Evolutionary conservation across 1,140 invertebrate genomes (phyloP).

Genomic region (Philaenus spumarius): DNA sequence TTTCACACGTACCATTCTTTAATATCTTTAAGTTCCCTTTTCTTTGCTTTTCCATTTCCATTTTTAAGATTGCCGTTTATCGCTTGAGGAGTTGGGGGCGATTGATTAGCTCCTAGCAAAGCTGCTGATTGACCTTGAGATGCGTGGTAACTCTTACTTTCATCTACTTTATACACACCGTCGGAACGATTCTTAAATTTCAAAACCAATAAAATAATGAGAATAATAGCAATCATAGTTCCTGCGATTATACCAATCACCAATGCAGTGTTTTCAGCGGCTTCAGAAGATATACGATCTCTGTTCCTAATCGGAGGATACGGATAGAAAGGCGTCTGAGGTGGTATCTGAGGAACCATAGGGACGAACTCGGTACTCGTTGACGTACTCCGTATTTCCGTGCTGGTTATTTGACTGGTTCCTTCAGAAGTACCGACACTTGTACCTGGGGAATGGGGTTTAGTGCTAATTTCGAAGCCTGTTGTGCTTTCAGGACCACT

Average conservation of each 20-base stretch:
- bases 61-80: constrained; percentile 43
- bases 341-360: constrained; percentile 20
- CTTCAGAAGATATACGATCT: constrained; percentile 60
- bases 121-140: constrained; percentile 68
- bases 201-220: constrained; percentile 82
- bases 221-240: constrained; percentile 82
- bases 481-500: constrained; percentile 19
- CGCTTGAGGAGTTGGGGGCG: constrained; percentile 41
- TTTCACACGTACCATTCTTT: constrained; percentile 92
- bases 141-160: constrained; percentile 62
- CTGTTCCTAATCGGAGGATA: constrained; percentile 36
- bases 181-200: constrained; percentile 83
- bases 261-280: constrained; percentile 63
- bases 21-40: constrained; percentile 76
- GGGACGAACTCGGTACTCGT: constrained; percentile 22
- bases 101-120: constrained; percentile 52
- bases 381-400: constrained; percentile 17
- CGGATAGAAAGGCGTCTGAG: constrained; percentile 14
- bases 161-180: constrained; percentile 84
- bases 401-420: constrained; percentile 3
- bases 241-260: constrained; percentile 87
- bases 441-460: constrained; percentile 17
- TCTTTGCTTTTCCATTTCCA: constrained; percentile 51
- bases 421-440: constrained; percentile 3
- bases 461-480: constrained; percentile 14